A percentile compares a stretch with the other conserved stretches of the same genome.
phyloP scores from a whole-genome alignment of 2,888 invertebrate species.

The Leptinotarsa rubiginosa region DNA sequence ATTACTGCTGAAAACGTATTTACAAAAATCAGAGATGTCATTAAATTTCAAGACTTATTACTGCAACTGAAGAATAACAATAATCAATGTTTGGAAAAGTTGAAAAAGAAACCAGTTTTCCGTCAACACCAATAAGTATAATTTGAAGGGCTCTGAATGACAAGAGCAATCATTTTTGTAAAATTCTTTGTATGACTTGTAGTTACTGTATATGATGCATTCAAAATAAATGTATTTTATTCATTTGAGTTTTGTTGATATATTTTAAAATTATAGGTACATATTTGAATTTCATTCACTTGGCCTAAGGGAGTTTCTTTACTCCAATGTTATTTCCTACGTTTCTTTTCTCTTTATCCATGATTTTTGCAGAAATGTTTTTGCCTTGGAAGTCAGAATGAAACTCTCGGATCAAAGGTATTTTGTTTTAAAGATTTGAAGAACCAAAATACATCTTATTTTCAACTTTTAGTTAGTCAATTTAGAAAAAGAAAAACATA shows the following conservation, averaged over 20 bases:
- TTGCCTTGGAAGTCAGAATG: conserved; percentile 30
- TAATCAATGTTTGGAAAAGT: conserved; percentile 2
- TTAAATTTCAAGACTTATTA: conserved; percentile 17
- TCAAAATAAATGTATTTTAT: neutral
- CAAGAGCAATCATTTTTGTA: neutral
- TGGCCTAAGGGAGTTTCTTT: no score
- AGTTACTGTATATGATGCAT: neutral
- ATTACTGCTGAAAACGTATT: conserved; percentile 36
- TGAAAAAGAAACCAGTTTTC: neutral
- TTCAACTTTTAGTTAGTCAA: conserved; percentile 9
- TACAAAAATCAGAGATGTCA: conserved; percentile 27
- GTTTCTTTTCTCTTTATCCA: neutral
- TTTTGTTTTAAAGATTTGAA: conserved; percentile 24
- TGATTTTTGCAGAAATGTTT: conserved; percentile 34
- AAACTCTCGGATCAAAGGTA: conserved; percentile 41
- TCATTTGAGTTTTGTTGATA: neutral
- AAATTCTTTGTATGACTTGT: neutral
- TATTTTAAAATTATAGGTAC: no score
- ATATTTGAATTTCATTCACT: no score
- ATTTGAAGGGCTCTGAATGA: neutral
- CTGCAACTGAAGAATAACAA: neutral
- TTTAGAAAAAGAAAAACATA: conserved; percentile 39
- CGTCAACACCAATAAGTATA: neutral
- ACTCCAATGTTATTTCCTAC: neutral
- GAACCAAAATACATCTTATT: conserved; percentile 12